phyloP scores from a whole-genome alignment of 2,797 vertebrate genomes.

The Hemibagrus guttatus region DNA sequence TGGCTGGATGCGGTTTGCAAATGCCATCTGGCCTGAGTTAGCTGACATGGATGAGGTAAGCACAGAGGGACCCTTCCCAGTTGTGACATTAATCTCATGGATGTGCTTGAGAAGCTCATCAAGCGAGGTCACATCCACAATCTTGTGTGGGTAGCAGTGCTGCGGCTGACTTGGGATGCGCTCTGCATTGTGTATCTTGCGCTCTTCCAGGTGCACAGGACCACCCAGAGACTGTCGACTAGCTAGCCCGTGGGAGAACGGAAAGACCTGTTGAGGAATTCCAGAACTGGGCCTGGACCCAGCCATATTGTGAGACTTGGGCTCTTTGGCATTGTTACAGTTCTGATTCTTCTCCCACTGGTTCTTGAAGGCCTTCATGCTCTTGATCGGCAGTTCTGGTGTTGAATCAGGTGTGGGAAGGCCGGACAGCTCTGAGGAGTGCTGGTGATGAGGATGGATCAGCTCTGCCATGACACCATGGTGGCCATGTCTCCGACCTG shows the following conservation, averaged over 20 bases:
- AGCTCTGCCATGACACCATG: constrained; percentile 76
- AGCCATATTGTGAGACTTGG: constrained; percentile 70
- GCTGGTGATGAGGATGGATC: constrained; percentile 75
- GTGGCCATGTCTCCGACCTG: constrained; percentile 67
- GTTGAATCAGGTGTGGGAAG: constrained; percentile 90
- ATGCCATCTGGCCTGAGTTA: constrained; percentile 69
- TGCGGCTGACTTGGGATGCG: constrained; percentile 78
- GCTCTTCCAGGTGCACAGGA: constrained; percentile 75
- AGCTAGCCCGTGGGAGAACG: constrained; percentile 73
- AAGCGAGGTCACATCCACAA: constrained; percentile 86
- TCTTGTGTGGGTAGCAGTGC: constrained; percentile 79
- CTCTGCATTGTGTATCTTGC: constrained; percentile 82
- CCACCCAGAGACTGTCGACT: constrained; percentile 72
- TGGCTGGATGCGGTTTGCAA: constrained; percentile 79
- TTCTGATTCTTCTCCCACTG: constrained; percentile 93
- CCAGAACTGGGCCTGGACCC: constrained; percentile 73
- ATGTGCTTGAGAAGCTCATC: constrained; percentile 89
- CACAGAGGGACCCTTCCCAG: constrained; percentile 72
- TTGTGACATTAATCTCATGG: constrained; percentile 74
- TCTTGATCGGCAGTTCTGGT: constrained; percentile 87
- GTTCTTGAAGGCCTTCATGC: constrained; percentile 82
- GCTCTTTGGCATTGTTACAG: constrained; percentile 89
- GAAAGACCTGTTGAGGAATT: constrained; percentile 77
- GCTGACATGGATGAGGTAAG: constrained; percentile 75
- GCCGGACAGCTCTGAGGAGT: constrained; percentile 83